Conservation (phyloP, 2,797 vertebrate species). For the Gephyroberyx darwinii region DNA sequence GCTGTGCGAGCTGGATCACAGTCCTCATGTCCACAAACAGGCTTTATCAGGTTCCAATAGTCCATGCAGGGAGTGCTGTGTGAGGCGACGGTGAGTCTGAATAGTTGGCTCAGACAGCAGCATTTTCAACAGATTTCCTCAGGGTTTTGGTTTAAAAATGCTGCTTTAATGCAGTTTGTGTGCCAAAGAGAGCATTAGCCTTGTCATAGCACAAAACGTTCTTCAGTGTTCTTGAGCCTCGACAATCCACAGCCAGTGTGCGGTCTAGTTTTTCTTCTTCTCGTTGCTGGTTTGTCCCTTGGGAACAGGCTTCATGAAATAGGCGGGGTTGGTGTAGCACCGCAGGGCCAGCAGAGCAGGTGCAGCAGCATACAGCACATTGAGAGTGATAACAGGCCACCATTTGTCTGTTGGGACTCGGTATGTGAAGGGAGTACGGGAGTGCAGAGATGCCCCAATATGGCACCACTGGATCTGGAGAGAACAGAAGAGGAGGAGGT, state of each 20-base stretch:
- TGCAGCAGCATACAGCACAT: constrained; percentile 77
- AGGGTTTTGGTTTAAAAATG: constrained; percentile 36
- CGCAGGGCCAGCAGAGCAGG: constrained; percentile 86
- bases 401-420: constrained; percentile 87
- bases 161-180: constrained; percentile 51
- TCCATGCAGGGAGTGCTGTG: constrained; percentile 66
- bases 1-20: constrained; percentile 33
- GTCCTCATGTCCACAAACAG: constrained; percentile 56
- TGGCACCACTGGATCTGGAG: constrained; percentile 93
- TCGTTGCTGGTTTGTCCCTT: constrained; percentile 44
- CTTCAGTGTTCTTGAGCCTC: constrained; percentile 7
- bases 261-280: constrained; percentile 83
- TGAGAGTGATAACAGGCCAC: constrained; percentile 82
- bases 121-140: constrained; percentile 41
- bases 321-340: constrained; percentile 82
- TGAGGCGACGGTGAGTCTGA: constrained; percentile 40
- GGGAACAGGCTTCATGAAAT: constrained; percentile 79
- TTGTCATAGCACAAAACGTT: constrained; percentile 38
- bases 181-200: constrained; percentile 22
- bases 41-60: constrained; percentile 77
- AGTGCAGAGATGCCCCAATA: constrained; percentile 89
- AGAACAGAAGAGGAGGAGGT: neutral
- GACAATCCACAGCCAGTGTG: constrained; percentile 17
- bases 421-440: constrained; percentile 92
- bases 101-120: constrained; percentile 38